phyloP scores from a whole-genome alignment of 2,888 invertebrate genomes.

The Eristalinus aeneus region DNA sequence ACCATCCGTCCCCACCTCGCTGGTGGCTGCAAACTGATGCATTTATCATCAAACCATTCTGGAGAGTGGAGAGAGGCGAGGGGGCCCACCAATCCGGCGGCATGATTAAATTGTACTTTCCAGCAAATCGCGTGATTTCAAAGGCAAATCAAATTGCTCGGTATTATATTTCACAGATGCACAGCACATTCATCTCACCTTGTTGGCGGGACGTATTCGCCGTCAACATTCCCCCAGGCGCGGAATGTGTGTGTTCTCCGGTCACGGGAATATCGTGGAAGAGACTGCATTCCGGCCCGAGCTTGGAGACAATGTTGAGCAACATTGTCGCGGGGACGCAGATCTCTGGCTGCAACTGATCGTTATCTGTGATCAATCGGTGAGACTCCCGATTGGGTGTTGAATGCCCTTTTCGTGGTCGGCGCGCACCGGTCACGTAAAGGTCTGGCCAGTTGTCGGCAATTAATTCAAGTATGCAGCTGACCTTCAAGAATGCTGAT shows the following conservation, averaged over 20 bases:
- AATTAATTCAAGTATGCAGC: background rate
- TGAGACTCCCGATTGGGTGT: background rate
- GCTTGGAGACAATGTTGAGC: background rate
- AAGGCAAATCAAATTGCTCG: conserved; percentile 47
- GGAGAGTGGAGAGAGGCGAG: conserved; percentile 33
- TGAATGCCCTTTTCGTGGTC: background rate
- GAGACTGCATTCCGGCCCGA: background rate
- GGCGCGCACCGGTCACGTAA: background rate
- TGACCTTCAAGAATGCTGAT: background rate
- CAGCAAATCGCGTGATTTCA: conserved; percentile 58
- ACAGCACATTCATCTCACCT: conserved; percentile 51
- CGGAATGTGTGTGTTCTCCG: background rate
- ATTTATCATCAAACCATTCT: conserved; percentile 51
- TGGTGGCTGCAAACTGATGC: conserved; percentile 44
- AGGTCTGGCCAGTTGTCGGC: background rate
- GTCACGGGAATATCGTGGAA: background rate
- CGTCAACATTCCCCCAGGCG: conserved; percentile 32
- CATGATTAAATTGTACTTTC: conserved; percentile 35
- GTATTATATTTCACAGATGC: conserved; percentile 53
- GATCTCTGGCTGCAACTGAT: background rate
- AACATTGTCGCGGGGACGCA: conserved; percentile 20
- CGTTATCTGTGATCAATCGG: background rate
- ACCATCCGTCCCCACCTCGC: conserved; percentile 7
- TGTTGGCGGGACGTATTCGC: conserved; percentile 49
- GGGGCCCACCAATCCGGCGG: background rate